Conservation (phyloP, 2,113 vertebrate genomes). For the Varanus komodoensis region DNA sequence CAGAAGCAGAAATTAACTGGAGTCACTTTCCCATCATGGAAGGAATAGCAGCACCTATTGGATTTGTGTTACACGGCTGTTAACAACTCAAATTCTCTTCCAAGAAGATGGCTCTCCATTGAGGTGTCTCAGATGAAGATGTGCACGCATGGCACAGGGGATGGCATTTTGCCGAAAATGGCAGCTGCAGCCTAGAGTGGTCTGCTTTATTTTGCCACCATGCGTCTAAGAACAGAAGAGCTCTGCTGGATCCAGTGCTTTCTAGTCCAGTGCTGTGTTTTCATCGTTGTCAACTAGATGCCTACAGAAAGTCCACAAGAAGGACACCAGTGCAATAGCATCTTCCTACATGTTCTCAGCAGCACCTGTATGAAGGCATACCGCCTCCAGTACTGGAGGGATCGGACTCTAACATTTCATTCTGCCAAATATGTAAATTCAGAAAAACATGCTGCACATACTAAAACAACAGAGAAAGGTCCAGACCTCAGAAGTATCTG, state of each 20-base stretch:
- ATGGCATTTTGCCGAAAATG: not conserved
- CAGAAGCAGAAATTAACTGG: not conserved
- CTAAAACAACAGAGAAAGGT: slow-evolving; percentile 1
- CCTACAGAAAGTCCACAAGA: too few species aligned
- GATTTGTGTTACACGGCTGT: not conserved
- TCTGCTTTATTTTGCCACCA: not conserved
- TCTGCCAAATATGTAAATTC: not conserved
- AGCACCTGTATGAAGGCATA: not conserved
- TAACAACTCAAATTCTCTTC: not conserved
- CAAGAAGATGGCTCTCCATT: not conserved
- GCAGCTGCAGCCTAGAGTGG: not conserved
- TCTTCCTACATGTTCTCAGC: too few species aligned
- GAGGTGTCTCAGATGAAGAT: not conserved
- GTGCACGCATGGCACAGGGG: not conserved
- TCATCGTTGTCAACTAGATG: too few species aligned
- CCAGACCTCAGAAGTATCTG: not conserved
- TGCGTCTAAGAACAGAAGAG: not conserved
- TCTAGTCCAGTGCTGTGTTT: too few species aligned
- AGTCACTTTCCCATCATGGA: not conserved
- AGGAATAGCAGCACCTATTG: not conserved
- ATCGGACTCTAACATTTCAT: not conserved
- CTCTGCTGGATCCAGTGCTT: too few species aligned
- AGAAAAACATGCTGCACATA: slow-evolving; percentile 11
- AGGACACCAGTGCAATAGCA: too few species aligned
- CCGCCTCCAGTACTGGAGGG: not conserved